These are phyloP conservation scores for Conus betulinus DNA, from an alignment of 1,140 invertebrate species.

Conservation along the genomic window DNA sequence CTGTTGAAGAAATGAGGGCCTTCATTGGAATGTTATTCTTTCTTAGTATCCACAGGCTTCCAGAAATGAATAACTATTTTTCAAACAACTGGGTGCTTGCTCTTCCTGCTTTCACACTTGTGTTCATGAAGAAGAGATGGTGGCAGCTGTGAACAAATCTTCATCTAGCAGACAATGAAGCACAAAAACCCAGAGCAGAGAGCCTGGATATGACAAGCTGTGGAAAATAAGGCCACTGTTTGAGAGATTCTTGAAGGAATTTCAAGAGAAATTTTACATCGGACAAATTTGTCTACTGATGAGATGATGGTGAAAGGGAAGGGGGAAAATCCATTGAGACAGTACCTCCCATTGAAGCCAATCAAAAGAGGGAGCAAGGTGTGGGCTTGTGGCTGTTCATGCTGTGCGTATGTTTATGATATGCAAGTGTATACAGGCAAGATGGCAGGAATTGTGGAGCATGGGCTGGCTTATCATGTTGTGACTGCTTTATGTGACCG, in stretches of 20 bases:
- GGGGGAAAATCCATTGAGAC: not conserved
- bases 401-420: not conserved
- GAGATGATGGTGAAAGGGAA: conserved; percentile 3
- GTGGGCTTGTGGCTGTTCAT: not conserved
- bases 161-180: not conserved
- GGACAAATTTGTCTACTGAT: not conserved
- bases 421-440: not conserved
- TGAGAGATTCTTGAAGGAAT: not conserved
- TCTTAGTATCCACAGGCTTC: not conserved
- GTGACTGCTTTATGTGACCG: not conserved
- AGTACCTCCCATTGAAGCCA: not conserved
- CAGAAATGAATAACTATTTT: conserved; percentile 7
- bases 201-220: not conserved
- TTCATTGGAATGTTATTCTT: conserved; percentile 6
- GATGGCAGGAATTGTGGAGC: not conserved
- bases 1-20: not conserved
- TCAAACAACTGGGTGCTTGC: not conserved
- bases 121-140: not conserved
- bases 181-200: not conserved
- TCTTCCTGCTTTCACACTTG: not conserved
- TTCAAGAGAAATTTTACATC: conserved; percentile 13
- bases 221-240: not conserved
- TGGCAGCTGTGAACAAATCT: not conserved
- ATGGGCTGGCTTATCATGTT: not conserved
- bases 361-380: not conserved